Conservation (phyloP, 2,113 vertebrate genomes). For the Xiphophorus couchianus region DNA sequence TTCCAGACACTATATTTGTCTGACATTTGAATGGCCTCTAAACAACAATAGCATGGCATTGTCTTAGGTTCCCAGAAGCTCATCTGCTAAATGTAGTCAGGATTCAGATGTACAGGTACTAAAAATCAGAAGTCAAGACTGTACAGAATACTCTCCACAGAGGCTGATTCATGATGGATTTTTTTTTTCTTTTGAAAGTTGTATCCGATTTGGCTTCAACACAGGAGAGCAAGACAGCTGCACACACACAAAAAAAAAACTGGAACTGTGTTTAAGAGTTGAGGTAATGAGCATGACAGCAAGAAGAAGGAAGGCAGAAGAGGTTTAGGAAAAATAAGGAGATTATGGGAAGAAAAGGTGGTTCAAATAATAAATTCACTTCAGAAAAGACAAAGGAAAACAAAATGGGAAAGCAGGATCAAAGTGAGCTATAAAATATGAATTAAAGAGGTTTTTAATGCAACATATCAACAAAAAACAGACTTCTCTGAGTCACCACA, state of each 20-base stretch:
- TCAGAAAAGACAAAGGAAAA: conserved; percentile 1
- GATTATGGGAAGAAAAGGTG: conserved; percentile 20
- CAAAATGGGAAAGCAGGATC: conserved; percentile 10
- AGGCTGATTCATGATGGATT: conserved; percentile 2
- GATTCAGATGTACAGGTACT: not conserved
- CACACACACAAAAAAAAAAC: not conserved
- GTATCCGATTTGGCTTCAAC: conserved; percentile 40
- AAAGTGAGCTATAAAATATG: conserved; percentile 24
- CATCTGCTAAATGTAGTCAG: not conserved
- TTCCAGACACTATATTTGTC: not conserved
- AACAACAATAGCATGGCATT: not conserved
- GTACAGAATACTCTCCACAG: not conserved
- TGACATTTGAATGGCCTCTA: not conserved
- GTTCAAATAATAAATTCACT: conserved; percentile 32
- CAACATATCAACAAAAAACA: conserved; percentile 15
- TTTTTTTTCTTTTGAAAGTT: conserved; percentile 32
- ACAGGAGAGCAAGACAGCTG: conserved; percentile 7
- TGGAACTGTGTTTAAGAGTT: not conserved
- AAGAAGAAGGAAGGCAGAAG: conserved; percentile 28
- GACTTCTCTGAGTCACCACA: not conserved
- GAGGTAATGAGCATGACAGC: conserved; percentile 51
- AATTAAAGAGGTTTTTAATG: conserved; percentile 29
- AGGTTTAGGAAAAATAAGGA: conserved; percentile 7
- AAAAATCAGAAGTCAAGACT: conserved; percentile 19
- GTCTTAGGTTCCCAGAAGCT: not conserved